phyloP scores from a whole-genome alignment of 2,113 vertebrate species.

The Eurypyga helias region DNA sequence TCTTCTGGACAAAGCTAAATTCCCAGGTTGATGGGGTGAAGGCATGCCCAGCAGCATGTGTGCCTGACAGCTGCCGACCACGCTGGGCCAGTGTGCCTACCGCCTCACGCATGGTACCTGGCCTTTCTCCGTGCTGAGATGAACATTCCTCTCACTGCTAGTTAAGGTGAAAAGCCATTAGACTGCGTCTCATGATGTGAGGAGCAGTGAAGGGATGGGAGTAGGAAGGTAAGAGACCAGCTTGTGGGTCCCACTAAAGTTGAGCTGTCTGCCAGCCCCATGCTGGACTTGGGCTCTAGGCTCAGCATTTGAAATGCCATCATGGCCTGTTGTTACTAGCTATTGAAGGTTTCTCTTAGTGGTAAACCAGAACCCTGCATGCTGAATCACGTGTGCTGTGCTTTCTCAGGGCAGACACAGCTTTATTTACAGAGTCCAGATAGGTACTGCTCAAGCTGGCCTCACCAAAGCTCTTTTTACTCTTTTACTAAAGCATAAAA shows the following conservation, averaged over 20 bases:
- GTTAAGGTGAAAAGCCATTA: neutral
- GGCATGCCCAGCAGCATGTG: neutral
- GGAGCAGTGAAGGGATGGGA: neutral
- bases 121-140: neutral
- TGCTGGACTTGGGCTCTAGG: neutral
- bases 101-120: fast-evolving
- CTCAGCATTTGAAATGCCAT: neutral
- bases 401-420: neutral
- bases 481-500: neutral
- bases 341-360: neutral
- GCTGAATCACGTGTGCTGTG: fast-evolving
- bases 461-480: neutral
- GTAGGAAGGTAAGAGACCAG: neutral
- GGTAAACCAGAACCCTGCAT: neutral
- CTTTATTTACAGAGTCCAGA: neutral
- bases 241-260: neutral
- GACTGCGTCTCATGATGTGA: fast-evolving
- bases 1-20: neutral
- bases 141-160: fast-evolving
- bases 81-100: fast-evolving
- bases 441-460: neutral
- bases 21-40: fast-evolving
- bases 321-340: neutral
- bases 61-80: neutral
- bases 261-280: neutral